phyloP scores from a whole-genome alignment of 2,888 invertebrate species.

The Coronaproctus castanopsis region DNA sequence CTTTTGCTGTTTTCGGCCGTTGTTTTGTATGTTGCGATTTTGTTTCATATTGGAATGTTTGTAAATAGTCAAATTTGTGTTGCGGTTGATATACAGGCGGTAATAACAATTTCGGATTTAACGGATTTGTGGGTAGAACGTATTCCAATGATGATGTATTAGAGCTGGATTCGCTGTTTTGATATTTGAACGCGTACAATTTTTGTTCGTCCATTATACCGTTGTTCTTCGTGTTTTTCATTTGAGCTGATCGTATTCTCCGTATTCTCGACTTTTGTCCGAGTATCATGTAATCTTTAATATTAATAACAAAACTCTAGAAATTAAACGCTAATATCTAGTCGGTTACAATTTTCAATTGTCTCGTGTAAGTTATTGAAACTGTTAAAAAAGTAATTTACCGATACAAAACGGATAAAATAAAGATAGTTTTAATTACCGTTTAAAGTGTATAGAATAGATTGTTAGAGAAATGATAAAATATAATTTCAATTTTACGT shows the following conservation, averaged over 20 bases:
- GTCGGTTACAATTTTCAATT: no score
- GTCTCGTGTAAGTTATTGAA: no score
- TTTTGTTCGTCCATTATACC: slow-evolving; percentile 13
- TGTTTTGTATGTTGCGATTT: slow-evolving; percentile 14
- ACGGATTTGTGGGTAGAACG: slow-evolving; percentile 14
- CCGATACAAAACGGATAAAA: no score
- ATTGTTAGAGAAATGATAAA: no score
- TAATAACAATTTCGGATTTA: slow-evolving; percentile 16
- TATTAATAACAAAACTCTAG: no score
- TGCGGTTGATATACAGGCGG: slow-evolving; percentile 11
- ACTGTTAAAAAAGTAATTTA: no score
- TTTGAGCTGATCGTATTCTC: slow-evolving; percentile 27
- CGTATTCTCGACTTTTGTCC: slow-evolving; percentile 24
- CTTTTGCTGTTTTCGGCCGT: slow-evolving; percentile 22
- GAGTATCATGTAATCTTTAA: background rate
- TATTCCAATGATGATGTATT: slow-evolving; percentile 18
- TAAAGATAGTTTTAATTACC: no score
- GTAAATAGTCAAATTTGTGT: slow-evolving; percentile 21
- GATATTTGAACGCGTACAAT: slow-evolving; percentile 16
- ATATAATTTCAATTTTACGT: no score
- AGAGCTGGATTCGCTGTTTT: slow-evolving; percentile 16
- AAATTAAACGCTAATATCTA: no score
- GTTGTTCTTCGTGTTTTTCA: slow-evolving; percentile 5
- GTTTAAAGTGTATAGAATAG: no score
- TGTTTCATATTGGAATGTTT: slow-evolving; percentile 18